These are phyloP conservation scores for Marisa cornuarietis DNA, from an alignment of 1,140 invertebrate genomes.

Conservation along the genomic window DNA sequence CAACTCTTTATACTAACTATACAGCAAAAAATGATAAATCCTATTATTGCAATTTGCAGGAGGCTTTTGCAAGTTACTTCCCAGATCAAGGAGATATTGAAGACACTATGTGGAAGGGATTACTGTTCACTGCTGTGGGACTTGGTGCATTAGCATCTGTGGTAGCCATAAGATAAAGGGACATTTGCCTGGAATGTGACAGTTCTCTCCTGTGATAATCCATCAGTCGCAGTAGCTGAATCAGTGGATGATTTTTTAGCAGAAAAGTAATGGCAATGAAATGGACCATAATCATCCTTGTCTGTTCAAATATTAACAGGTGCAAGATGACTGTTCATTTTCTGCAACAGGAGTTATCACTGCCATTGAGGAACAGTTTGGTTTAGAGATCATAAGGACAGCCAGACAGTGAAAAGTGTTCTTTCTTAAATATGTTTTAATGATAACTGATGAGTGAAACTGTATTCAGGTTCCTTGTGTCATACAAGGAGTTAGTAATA, in stretches of 20 bases:
- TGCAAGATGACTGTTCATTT: not conserved
- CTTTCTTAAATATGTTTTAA: no score
- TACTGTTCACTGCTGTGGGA: conserved; percentile 71
- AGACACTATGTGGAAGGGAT: conserved; percentile 71
- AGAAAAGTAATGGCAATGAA: not conserved
- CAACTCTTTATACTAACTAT: no score
- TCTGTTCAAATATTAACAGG: not conserved
- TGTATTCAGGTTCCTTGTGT: no score
- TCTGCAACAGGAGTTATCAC: no score
- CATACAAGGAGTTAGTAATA: no score
- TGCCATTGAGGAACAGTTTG: no score
- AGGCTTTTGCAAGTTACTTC: conserved; percentile 71
- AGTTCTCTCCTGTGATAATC: not conserved
- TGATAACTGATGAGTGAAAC: no score
- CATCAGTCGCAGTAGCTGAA: no score
- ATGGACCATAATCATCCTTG: not conserved
- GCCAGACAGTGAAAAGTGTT: no score
- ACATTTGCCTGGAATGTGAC: no score
- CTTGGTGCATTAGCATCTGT: conserved; percentile 70
- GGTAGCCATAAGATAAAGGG: conserved; percentile 40
- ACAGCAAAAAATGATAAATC: no score
- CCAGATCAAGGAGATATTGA: conserved; percentile 71
- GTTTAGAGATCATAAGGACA: no score
- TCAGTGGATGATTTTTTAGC: not conserved
- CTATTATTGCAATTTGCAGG: conserved; percentile 60